Conservation (phyloP, 2,797 vertebrate species). For the Paedocypris micromegethes region DNA sequence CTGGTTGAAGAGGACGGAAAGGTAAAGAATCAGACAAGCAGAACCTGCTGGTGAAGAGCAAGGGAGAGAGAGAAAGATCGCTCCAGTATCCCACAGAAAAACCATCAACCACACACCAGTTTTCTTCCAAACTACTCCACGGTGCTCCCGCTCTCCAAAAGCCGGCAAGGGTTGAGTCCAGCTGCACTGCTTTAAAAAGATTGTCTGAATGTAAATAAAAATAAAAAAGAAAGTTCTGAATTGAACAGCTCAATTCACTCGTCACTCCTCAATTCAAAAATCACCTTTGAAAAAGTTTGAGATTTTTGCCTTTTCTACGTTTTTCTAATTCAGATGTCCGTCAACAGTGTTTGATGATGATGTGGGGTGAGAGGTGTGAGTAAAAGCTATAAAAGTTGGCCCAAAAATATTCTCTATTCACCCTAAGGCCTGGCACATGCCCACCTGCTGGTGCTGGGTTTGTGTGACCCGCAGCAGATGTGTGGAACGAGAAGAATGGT, state of each 20-base stretch:
- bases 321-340: background rate
- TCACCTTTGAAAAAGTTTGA: no score
- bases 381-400: conserved; percentile 53
- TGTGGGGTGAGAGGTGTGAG: conserved; percentile 41
- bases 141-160: conserved; percentile 7
- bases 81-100: conserved; percentile 19
- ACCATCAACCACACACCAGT: conserved; percentile 22
- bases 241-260: conserved; percentile 35
- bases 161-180: conserved; percentile 6
- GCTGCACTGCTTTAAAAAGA: conserved; percentile 19
- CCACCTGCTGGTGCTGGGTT: conserved; percentile 48
- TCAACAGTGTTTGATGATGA: background rate
- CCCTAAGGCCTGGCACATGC: conserved; percentile 54
- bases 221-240: conserved; percentile 14
- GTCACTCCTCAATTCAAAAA: no score
- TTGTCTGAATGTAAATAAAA: background rate
- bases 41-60: conserved; percentile 4
- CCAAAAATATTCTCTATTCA: conserved; percentile 60
- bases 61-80: conserved; percentile 16
- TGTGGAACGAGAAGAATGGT: conserved; percentile 64
- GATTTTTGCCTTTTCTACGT: no score
- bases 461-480: conserved; percentile 50
- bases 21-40: conserved; percentile 39
- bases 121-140: conserved; percentile 30
- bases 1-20: conserved; percentile 46